phyloP scores from a whole-genome alignment of 2,797 vertebrate species.

The Rhinella marina region DNA sequence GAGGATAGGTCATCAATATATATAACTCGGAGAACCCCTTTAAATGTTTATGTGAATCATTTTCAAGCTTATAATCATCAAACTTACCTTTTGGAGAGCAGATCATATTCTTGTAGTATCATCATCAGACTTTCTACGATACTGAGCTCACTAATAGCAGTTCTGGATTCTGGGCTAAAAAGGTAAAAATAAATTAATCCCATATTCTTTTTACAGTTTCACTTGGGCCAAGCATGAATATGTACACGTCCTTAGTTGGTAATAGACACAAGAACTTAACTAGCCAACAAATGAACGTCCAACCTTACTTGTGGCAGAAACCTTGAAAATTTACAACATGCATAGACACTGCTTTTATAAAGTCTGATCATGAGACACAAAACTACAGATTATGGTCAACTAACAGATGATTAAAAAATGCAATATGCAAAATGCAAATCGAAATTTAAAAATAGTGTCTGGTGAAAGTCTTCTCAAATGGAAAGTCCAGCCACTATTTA shows the following conservation, averaged over 20 bases:
- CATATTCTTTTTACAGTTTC: background rate
- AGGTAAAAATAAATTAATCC: slow-evolving; percentile 55
- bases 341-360: no score
- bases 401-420: background rate
- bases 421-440: no score
- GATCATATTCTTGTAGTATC: slow-evolving; percentile 87
- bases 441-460: background rate
- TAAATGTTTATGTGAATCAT: background rate
- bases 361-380: background rate
- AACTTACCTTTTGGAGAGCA: slow-evolving; percentile 85
- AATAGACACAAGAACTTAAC: background rate
- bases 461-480: no score
- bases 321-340: no score
- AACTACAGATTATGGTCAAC: background rate
- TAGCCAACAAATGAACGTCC: background rate
- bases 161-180: slow-evolving; percentile 81
- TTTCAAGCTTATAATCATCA: background rate
- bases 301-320: background rate
- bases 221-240: background rate
- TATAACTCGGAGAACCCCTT: no score
- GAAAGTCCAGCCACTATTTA: no score
- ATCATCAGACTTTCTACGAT: slow-evolving; percentile 84
- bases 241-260: background rate
- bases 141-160: slow-evolving; percentile 82
- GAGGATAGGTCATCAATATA: no score